phyloP scores from a whole-genome alignment of 2,797 vertebrate species.

The Limosa lapponica region DNA sequence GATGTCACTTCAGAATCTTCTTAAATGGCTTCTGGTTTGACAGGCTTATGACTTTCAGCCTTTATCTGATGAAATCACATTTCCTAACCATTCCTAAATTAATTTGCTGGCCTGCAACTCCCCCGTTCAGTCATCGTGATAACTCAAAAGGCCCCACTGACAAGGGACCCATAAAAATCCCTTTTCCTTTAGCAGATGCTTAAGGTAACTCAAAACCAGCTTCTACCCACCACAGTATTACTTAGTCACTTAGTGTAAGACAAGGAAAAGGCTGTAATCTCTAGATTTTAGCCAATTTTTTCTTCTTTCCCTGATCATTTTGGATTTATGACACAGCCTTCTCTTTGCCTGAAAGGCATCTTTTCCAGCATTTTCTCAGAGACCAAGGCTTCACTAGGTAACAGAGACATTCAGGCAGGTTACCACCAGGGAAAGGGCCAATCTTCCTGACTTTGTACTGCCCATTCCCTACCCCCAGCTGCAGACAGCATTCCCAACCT shows the following conservation, averaged over 20 bases:
- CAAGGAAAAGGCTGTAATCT: neutral
- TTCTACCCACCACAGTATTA: neutral
- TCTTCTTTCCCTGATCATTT: neutral
- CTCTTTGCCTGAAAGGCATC: neutral
- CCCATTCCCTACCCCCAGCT: neutral
- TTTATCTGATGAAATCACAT: neutral
- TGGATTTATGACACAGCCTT: neutral
- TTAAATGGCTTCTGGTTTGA: neutral
- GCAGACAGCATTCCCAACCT: neutral
- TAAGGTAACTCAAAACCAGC: neutral
- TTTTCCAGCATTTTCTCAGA: neutral
- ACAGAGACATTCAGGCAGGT: neutral
- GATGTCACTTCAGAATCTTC: neutral
- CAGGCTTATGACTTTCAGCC: neutral
- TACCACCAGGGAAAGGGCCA: neutral
- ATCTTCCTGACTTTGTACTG: neutral
- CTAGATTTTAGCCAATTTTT: neutral
- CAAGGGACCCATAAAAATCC: neutral
- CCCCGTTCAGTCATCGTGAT: accelerated
- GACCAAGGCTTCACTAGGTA: neutral
- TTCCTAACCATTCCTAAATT: neutral
- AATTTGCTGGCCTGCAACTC: neutral
- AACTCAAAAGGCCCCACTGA: neutral
- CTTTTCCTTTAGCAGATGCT: neutral
- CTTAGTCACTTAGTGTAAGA: neutral